Conservation (phyloP, 2,113 vertebrate species). For the Okapia johnstoni region DNA sequence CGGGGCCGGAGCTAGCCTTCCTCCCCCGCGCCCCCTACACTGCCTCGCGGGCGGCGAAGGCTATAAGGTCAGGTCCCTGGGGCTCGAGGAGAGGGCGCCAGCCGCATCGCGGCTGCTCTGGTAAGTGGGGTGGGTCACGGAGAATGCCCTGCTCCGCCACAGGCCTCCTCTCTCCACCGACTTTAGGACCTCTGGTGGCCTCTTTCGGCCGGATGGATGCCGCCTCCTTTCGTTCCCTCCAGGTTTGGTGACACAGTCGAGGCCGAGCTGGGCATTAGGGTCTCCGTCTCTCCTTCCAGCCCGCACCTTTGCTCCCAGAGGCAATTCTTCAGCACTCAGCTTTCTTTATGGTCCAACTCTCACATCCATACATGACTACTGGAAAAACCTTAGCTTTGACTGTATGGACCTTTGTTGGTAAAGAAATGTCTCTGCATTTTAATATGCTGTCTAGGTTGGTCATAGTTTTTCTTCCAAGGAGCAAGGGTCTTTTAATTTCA, state of each 20-base stretch:
- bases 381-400: neutral
- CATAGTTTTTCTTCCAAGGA: neutral
- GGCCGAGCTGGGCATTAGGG: accelerated
- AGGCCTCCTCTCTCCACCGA: neutral
- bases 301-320: neutral
- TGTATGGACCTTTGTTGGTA: neutral
- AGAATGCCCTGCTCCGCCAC: neutral
- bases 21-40: neutral
- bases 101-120: accelerated
- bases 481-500: neutral
- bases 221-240: neutral
- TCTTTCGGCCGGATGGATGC: accelerated
- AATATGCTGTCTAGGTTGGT: neutral
- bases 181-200: neutral
- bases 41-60: neutral
- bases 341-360: neutral
- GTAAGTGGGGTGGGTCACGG: neutral
- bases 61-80: neutral
- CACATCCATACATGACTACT: neutral
- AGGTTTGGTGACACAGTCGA: accelerated
- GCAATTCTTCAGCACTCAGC: neutral
- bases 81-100: neutral
- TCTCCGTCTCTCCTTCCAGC: accelerated
- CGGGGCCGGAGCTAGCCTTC: neutral
- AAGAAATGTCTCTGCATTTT: neutral